Evolutionary conservation across 2,113 vertebrate genomes (phyloP).

Genomic region (Aleadryas rufinucha): DNA sequence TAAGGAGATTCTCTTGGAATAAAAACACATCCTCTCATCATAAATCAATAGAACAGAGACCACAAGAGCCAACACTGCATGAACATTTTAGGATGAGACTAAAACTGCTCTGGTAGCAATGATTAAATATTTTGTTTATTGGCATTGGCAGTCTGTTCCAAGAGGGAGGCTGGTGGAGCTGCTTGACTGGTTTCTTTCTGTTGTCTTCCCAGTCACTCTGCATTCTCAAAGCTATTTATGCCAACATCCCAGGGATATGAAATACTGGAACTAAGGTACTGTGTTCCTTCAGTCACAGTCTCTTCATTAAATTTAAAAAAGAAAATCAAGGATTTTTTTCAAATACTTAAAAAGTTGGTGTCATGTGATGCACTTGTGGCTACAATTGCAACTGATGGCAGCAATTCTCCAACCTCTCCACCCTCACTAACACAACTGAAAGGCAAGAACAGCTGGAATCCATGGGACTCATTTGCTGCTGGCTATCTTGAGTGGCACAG

Average conservation of each 20-base stretch:
- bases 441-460: neutral
- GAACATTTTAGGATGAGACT: neutral
- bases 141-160: neutral
- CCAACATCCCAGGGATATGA: neutral
- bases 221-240: neutral
- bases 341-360: neutral
- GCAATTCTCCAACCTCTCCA: neutral
- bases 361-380: neutral
- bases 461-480: neutral
- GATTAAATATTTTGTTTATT: neutral
- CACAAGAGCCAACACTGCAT: neutral
- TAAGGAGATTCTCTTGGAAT: neutral
- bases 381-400: neutral
- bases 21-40: neutral
- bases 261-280: neutral
- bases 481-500: neutral
- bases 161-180: neutral
- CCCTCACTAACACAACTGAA: neutral
- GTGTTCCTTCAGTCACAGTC: neutral
- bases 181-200: neutral
- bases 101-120: neutral
- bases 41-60: neutral
- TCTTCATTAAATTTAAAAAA: neutral
- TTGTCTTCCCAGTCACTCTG: neutral
- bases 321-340: neutral